A percentile compares a stretch with the other conserved stretches of the same genome.
These are phyloP conservation scores for Drosophila anomelani DNA, from an alignment of 2,888 invertebrate genomes.

Conservation along the genomic window DNA sequence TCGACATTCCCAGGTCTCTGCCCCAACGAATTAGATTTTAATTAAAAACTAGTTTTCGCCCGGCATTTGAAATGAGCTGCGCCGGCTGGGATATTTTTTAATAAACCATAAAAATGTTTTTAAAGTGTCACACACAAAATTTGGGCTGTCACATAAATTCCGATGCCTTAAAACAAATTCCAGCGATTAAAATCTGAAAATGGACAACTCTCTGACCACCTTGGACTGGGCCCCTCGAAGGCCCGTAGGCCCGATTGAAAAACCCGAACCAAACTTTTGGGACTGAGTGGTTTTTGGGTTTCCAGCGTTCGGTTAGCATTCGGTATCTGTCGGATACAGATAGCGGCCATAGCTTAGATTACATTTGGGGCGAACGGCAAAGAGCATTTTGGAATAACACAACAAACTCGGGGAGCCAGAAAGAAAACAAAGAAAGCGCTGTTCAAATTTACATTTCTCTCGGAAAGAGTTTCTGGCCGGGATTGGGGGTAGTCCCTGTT, in stretches of 20 bases:
- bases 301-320: slow-evolving; percentile 4
- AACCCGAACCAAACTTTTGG: slow-evolving; percentile 20
- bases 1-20: slow-evolving; percentile 1
- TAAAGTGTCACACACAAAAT: slow-evolving; percentile 74
- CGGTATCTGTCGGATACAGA: slow-evolving; percentile 40
- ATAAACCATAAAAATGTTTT: slow-evolving; percentile 60
- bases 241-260: slow-evolving; percentile 31
- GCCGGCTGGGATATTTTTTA: slow-evolving; percentile 38
- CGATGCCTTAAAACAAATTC: slow-evolving; percentile 52
- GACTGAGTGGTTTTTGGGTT: slow-evolving; percentile 39
- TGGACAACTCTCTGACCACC: slow-evolving; percentile 34
- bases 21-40: slow-evolving; percentile 42
- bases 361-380: slow-evolving; percentile 31
- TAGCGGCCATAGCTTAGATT: slow-evolving; percentile 26
- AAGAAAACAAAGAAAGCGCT: slow-evolving; percentile 51
- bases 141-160: slow-evolving; percentile 74
- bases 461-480: slow-evolving; percentile 58
- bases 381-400: slow-evolving; percentile 37
- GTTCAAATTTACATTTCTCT: slow-evolving; percentile 51
- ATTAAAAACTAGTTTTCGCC: slow-evolving; percentile 61
- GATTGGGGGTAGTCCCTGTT: slow-evolving; percentile 51
- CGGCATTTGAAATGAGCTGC: slow-evolving; percentile 47
- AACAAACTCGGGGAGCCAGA: slow-evolving; percentile 16
- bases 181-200: slow-evolving; percentile 61
- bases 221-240: slow-evolving; percentile 19